Base-by-base conservation (phyloP, 1,140 invertebrate species). In the Drosophila tsacasi region DNA sequence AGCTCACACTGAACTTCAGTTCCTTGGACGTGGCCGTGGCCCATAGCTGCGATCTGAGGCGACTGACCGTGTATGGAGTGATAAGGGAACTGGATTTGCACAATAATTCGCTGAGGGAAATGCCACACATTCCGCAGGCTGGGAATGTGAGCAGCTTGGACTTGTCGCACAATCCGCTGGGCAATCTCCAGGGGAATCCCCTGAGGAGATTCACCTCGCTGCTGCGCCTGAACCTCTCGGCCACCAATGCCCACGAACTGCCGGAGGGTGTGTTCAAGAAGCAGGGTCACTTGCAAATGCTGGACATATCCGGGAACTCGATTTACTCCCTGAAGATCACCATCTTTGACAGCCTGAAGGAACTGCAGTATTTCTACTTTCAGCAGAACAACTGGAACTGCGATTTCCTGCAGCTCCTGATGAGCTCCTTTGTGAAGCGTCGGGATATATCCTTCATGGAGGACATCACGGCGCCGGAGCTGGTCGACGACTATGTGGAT, bases 371-470 rank as follows among this genome's bases (percentile, higher is more conserved):
- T 80, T 92, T 92, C 75, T 87, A 92, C 77, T 92, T 92, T 78
- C 87, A 92, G 73, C 82, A 91, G 71, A 92, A 92, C 49, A 92
- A 92, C 50, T 92, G 91, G 91, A 92, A 92, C 47, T 92, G 91
- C 50, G 91, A 92, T 39, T 92, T 92, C 44, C 62, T 92, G 32
- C 91, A 92, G 60, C 57, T 92, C 35, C 42, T 92, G 17, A 92
- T 92, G 91, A 91, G 69, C 21, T 91, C 91, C 30, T 87, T 90
- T 69, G 91, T 92, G 0, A 92, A 92, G 42, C 76, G 78, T 3
- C 83, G 77, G 3, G 89, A 92, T 13, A 87, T 92, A 1, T 87
- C 83, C 39, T 92, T 92, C 12, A 91, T 87, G 78, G 91, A 92
- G 72, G 91, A 92, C 35, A 50, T 83, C 2, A 86, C 83, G 8